Evolutionary conservation across 2,797 vertebrate genomes (phyloP).

Genomic region (Pelochelys cantorii): DNA sequence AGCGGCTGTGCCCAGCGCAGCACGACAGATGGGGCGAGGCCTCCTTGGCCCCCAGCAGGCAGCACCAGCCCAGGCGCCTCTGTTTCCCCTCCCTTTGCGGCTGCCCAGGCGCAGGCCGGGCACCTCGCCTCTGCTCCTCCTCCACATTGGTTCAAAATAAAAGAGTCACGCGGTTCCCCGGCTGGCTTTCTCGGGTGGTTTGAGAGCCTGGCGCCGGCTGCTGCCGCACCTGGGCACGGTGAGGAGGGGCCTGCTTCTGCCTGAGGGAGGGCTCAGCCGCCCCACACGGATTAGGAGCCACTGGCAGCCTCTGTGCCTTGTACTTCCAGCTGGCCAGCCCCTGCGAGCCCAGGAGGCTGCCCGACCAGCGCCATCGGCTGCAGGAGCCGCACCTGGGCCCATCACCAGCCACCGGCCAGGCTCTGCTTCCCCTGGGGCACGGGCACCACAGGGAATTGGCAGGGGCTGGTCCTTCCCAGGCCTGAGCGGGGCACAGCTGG

Average conservation of each 20-base stretch:
- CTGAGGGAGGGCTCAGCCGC: background rate
- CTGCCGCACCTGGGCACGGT: background rate
- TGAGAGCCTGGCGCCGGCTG: background rate
- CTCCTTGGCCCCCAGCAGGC: accelerated
- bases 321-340: too few relatives aligned
- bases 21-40: accelerated
- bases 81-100: background rate
- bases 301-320: background rate
- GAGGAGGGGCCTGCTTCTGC: background rate
- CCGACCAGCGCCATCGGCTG: too few relatives aligned
- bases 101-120: constrained; percentile 28
- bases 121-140: constrained; percentile 76
- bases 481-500: too few relatives aligned
- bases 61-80: background rate
- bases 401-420: too few relatives aligned
- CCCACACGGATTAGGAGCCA: too few relatives aligned
- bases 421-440: too few relatives aligned
- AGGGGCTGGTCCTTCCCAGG: too few relatives aligned
- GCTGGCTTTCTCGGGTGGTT: background rate
- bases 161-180: constrained; percentile 47
- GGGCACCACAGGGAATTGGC: background rate
- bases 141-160: constrained; percentile 85
- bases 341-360: too few relatives aligned
- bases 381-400: too few relatives aligned
- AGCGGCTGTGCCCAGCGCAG: background rate